Evolutionary conservation across 2,113 vertebrate genomes (phyloP), one percentile per base, ranked within the genome.

Genomic region (Sardina pilchardus): DNA sequence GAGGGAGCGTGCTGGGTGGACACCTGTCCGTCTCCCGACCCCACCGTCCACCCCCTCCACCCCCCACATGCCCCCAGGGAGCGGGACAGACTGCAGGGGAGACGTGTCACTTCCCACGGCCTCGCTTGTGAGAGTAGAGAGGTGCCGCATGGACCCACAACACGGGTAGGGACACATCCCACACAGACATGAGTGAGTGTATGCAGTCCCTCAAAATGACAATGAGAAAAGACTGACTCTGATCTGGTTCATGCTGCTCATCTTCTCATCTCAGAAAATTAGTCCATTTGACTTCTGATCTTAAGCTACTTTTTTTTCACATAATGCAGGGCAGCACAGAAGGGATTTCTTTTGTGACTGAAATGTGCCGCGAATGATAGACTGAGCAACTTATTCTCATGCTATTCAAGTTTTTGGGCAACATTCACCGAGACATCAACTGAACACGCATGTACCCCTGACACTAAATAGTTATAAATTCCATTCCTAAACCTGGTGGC

Each of bases 141-240:
- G 87, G 71, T 78, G 34, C 71, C 71, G 34, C 16, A 30, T 78
- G 34, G 26, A 34, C 71, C 30, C 3, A 12, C 71, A 34, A 30
- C 71, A 30, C 1, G 26, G 53, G 53, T 59, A 19, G 81, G 48
- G 42, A 84, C 34, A 21, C 30, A 87, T 81, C 82, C 81, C 10
- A 63, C 67, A 6, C 45, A 42, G 34, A 83, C 81, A 39, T 71
- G 82, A 34, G 86, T 47, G 50, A 82, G 16, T 1, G n/a, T 43
- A 67, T 34, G 81, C 86, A 83, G 86, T 88, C 87, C 90, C 92
- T 91, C 87, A 94, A 93, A 93, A 94, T 94, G 91, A 94, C 93
- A 93, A 93, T 92, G 91, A 94, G 85, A 91, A 92, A 56, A 88
- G 50, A 26, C 53, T 81, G n/a, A n/a, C n/a, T n/a, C n/a, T n/a